Percentiles rank a stretch among this genome's conserved stretches.
These are phyloP conservation scores for Helogale parvula DNA, from an alignment of 2,113 vertebrate species.

Conservation along the genomic window DNA sequence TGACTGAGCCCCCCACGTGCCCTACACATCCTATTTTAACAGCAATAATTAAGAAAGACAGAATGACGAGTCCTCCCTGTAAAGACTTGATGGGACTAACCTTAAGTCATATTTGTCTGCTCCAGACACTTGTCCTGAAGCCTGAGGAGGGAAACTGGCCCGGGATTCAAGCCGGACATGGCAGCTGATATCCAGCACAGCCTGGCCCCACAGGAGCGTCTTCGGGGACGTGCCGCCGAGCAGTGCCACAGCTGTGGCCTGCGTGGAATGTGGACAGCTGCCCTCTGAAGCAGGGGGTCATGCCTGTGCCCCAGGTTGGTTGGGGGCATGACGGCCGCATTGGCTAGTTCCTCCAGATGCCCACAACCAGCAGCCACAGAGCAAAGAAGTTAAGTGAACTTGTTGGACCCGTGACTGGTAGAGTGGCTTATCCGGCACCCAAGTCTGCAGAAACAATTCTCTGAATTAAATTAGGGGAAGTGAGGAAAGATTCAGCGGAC, in stretches of 20 bases:
- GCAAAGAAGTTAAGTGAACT: fast-evolving
- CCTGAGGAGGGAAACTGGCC: background rate
- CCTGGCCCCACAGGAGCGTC: background rate
- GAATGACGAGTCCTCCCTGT: fast-evolving
- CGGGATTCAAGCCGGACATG: background rate
- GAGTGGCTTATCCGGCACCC: fast-evolving
- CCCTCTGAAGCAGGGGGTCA: slow-evolving; percentile 62
- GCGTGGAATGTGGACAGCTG: background rate
- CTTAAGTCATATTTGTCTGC: no score
- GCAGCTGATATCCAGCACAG: background rate
- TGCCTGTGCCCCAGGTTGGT: slow-evolving; percentile 55
- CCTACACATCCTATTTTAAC: background rate
- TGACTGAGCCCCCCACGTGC: no score
- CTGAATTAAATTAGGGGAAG: no score
- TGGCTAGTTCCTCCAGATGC: slow-evolving; percentile 69
- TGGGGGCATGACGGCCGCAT: slow-evolving; percentile 45
- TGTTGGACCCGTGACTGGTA: background rate
- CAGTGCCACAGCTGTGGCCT: background rate
- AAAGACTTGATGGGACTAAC: background rate
- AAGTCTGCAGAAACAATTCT: background rate
- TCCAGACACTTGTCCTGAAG: no score
- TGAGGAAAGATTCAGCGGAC: fast-evolving
- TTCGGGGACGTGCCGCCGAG: background rate
- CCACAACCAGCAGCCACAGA: background rate
- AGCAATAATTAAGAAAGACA: no score